These are phyloP conservation scores for Nestor notabilis DNA, from an alignment of 2,113 vertebrate species.

Conservation along the genomic window DNA sequence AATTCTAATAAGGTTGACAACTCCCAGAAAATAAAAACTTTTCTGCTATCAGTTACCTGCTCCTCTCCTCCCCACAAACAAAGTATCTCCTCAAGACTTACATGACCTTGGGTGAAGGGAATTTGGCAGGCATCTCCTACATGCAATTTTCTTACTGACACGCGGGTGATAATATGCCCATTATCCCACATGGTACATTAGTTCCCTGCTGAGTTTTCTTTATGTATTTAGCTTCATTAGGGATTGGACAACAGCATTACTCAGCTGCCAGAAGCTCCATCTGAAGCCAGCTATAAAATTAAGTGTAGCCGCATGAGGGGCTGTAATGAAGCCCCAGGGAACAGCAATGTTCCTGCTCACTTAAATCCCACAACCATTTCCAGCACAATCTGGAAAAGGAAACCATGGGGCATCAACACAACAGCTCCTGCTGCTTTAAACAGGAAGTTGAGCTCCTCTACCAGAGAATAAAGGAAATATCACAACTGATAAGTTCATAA, in stretches of 20 bases:
- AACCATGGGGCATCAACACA: background rate
- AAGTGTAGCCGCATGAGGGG: background rate
- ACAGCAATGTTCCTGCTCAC: background rate
- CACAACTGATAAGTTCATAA: background rate
- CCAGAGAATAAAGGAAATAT: background rate
- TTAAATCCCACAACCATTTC: background rate
- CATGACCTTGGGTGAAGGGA: background rate
- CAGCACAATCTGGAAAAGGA: background rate
- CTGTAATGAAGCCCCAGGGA: constrained; percentile 5
- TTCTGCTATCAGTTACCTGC: background rate
- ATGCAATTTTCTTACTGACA: background rate
- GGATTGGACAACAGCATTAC: background rate
- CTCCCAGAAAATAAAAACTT: background rate
- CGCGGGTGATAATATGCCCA: background rate
- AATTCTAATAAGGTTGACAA: background rate
- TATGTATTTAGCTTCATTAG: background rate
- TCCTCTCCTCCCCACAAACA: background rate
- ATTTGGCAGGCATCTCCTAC: background rate
- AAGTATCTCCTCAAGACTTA: background rate
- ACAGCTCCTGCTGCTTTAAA: background rate
- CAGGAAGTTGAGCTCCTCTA: background rate
- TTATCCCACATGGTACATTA: background rate
- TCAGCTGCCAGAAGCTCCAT: constrained; percentile 9
- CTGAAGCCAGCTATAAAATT: constrained; percentile 57
- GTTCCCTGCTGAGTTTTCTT: background rate